A percentile compares a stretch with the other conserved stretches of the same genome.
phyloP scores from a whole-genome alignment of 2,888 invertebrate species.

The Anoncus sp. region DNA sequence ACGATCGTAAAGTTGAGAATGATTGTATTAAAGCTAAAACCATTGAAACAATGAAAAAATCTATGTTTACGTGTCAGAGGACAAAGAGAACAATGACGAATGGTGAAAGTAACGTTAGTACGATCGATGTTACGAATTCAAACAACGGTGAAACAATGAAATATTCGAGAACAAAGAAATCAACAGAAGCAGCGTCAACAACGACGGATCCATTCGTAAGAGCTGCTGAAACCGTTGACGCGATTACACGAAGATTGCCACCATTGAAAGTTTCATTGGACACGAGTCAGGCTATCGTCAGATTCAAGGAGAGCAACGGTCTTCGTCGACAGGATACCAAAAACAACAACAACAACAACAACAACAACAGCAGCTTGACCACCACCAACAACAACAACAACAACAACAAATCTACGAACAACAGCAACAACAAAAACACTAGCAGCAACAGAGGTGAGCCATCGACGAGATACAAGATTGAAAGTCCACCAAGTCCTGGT shows the following conservation, averaged over 20 bases:
- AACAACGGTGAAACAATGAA: conserved; percentile 58
- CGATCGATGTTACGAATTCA: conserved; percentile 62
- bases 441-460: conserved; percentile 18
- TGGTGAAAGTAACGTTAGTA: not conserved
- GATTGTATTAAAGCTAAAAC: too few relatives aligned
- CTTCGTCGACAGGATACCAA: conserved; percentile 62
- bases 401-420: conserved; percentile 62
- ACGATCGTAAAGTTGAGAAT: not conserved
- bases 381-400: conserved; percentile 51
- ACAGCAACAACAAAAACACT: conserved; percentile 41
- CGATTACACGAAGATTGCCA: conserved; percentile 58
- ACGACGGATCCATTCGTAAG: conserved; percentile 46
- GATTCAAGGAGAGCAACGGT: conserved; percentile 36
- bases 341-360: conserved; percentile 69
- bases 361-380: conserved; percentile 54
- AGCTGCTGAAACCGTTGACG: conserved; percentile 58
- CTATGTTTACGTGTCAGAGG: conserved; percentile 1
- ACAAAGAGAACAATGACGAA: conserved; percentile 2
- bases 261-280: conserved; percentile 54
- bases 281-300: conserved; percentile 45
- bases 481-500: conserved; percentile 61
- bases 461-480: conserved; percentile 23
- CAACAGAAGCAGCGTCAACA: conserved; percentile 53
- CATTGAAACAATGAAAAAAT: conserved; percentile 16
- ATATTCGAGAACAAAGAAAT: conserved; percentile 66